Conservation (phyloP, 2,797 vertebrate genomes). For the Eulemur rubriventer region DNA sequence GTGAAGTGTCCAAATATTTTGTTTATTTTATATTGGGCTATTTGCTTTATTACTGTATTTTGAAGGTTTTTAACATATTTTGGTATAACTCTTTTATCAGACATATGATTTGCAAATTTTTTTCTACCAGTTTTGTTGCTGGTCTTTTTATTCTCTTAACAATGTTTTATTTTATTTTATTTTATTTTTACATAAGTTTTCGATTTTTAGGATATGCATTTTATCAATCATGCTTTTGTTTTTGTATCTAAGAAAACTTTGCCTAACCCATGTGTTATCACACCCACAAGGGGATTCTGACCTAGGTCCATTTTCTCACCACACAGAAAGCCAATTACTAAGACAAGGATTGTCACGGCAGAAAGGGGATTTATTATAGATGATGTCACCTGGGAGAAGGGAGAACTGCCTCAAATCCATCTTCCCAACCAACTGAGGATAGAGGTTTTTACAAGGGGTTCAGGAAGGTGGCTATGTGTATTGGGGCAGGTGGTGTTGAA, state of each 20-base stretch:
- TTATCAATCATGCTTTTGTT: neutral
- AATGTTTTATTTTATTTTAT: no score
- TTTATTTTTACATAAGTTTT: neutral
- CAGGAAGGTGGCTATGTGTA: neutral
- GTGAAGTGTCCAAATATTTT: neutral
- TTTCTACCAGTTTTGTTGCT: neutral
- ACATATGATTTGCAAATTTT: neutral
- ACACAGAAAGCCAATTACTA: neutral
- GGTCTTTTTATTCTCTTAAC: neutral
- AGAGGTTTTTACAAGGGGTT: neutral
- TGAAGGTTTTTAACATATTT: neutral
- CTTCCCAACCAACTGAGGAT: neutral
- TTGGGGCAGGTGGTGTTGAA: neutral
- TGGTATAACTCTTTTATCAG: neutral
- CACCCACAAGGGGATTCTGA: no score
- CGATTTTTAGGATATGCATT: neutral
- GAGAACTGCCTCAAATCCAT: neutral
- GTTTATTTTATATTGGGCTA: neutral
- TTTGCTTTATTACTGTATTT: neutral
- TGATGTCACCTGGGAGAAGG: neutral
- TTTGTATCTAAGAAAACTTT: neutral
- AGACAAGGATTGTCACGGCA: neutral
- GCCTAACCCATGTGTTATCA: neutral
- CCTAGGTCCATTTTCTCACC: neutral
- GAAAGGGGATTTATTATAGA: neutral